These are phyloP conservation scores for Sesamia inferens DNA, from an alignment of 2,888 invertebrate species.

Conservation along the genomic window DNA sequence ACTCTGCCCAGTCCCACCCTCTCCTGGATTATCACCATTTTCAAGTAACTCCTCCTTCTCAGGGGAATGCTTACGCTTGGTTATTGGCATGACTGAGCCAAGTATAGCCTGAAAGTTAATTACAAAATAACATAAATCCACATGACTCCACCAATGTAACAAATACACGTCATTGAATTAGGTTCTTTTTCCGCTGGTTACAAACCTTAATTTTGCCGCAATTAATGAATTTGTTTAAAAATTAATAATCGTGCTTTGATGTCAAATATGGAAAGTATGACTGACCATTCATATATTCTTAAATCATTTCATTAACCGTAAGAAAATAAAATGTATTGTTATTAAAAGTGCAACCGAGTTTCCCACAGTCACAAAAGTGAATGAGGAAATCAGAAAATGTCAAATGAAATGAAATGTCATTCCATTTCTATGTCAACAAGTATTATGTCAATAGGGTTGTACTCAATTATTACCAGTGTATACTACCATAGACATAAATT, in stretches of 20 bases:
- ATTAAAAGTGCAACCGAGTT: not conserved
- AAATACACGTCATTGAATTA: constrained; percentile 81
- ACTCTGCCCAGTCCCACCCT: constrained; percentile 71
- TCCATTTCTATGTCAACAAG: not conserved
- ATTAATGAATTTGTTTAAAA: constrained; percentile 36
- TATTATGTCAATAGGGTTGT: not conserved
- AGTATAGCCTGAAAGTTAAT: constrained; percentile 77
- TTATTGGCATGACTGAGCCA: constrained; percentile 81
- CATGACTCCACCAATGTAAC: constrained; percentile 68
- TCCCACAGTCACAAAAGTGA: constrained; percentile 22
- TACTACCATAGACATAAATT: not conserved
- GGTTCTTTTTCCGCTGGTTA: constrained; percentile 43
- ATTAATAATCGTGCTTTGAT: constrained; percentile 13
- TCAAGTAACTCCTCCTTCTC: constrained; percentile 85
- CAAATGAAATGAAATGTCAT: constrained; percentile 2
- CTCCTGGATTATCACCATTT: constrained; percentile 78
- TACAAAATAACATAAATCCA: constrained; percentile 42
- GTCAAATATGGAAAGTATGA: constrained; percentile 10
- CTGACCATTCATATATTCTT: constrained; percentile 50
- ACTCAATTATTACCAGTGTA: not conserved
- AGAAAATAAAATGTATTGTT: constrained; percentile 23
- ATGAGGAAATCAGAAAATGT: constrained; percentile 9
- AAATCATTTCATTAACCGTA: constrained; percentile 17
- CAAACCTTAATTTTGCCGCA: constrained; percentile 83
- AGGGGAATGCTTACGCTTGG: constrained; percentile 81